These are phyloP conservation scores for Polymixis flavicincta DNA, from an alignment of 2,888 invertebrate genomes.

Conservation along the genomic window DNA sequence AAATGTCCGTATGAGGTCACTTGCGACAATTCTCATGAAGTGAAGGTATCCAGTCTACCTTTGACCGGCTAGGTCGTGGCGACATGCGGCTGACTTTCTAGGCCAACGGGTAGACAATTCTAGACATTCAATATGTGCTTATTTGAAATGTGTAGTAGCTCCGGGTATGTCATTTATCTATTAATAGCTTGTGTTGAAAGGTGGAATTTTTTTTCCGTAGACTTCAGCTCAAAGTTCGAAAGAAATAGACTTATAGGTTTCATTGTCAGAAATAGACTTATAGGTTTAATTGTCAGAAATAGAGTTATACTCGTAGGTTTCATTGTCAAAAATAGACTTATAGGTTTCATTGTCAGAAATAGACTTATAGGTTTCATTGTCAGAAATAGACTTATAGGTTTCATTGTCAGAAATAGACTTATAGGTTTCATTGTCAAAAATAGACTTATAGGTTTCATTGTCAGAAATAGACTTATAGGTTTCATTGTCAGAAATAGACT, in stretches of 20 bases:
- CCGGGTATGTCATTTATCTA: conserved; percentile 8
- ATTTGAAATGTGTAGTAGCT: conserved; percentile 23
- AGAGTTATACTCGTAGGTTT: too few relatives aligned
- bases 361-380: not conserved
- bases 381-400: not conserved
- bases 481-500: not conserved
- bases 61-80: conserved; percentile 81
- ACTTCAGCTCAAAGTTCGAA: not conserved
- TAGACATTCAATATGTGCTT: conserved; percentile 54
- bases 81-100: conserved; percentile 81
- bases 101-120: conserved; percentile 75
- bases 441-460: not conserved
- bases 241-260: not conserved
- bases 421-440: too few relatives aligned
- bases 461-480: not conserved
- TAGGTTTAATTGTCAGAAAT: too few relatives aligned
- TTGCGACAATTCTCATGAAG: conserved; percentile 76
- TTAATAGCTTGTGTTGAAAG: conserved; percentile 4
- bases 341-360: not conserved
- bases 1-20: conserved; percentile 70
- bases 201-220: not conserved
- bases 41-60: conserved; percentile 84
- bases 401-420: not conserved
- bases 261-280: too few relatives aligned
- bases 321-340: not conserved